Evolutionary conservation across 2,113 vertebrate genomes (phyloP).

Genomic region (Oncorhynchus clarkii): DNA sequence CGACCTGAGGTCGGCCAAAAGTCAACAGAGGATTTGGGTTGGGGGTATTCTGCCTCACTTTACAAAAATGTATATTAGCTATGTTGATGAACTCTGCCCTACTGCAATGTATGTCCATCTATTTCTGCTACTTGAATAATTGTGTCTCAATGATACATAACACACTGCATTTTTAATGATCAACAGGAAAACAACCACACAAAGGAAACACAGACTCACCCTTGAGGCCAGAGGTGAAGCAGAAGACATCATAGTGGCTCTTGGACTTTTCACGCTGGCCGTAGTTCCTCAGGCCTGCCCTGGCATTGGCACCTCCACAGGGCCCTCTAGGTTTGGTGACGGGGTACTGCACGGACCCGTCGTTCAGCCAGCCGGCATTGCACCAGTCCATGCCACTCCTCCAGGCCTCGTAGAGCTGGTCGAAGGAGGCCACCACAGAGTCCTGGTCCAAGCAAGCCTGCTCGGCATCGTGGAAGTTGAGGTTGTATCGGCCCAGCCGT

Average conservation of each 20-base stretch:
- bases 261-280: slow-evolving; percentile 82
- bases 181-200: background rate
- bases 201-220: slow-evolving; percentile 70
- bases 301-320: slow-evolving; percentile 81
- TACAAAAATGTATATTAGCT: no score
- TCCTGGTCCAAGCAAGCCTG: slow-evolving; percentile 82
- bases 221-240: slow-evolving; percentile 79
- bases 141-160: no score
- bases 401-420: slow-evolving; percentile 88
- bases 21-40: no score
- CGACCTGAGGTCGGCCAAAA: slow-evolving; percentile 65
- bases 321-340: slow-evolving; percentile 87
- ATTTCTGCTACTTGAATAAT: no score
- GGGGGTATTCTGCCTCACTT: background rate
- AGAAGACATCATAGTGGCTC: slow-evolving; percentile 89
- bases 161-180: background rate
- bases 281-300: slow-evolving; percentile 87
- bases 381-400: slow-evolving; percentile 90
- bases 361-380: slow-evolving; percentile 93
- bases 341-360: slow-evolving; percentile 91
- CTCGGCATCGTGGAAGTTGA: slow-evolving; percentile 83
- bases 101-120: no score
- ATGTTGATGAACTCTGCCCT: no score
- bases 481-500: slow-evolving; percentile 82
- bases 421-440: slow-evolving; percentile 81